A percentile compares a stretch with the other conserved stretches of the same genome.
Conservation (phyloP, 2,113 vertebrate genomes). For the Pseudopodoces humilis region DNA sequence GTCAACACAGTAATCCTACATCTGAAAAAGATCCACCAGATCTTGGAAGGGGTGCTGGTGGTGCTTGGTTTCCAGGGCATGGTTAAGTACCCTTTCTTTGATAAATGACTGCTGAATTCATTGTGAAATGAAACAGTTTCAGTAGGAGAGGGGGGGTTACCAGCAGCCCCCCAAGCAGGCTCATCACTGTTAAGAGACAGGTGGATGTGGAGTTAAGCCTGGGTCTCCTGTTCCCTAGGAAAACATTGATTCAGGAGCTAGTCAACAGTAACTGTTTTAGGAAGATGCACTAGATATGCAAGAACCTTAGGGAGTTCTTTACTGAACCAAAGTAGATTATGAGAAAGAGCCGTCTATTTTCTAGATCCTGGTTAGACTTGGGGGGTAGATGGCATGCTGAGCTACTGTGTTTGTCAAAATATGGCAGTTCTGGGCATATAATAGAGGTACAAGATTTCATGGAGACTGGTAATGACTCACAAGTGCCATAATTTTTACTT, state of each 20-base stretch:
- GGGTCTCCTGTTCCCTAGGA: neutral
- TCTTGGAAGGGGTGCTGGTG: neutral
- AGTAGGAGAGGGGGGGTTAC: neutral
- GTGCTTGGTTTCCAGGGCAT: neutral
- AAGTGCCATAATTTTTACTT: neutral
- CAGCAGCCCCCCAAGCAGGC: neutral
- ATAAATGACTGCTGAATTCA: neutral
- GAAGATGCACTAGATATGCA: neutral
- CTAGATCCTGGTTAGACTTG: neutral
- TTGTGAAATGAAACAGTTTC: neutral
- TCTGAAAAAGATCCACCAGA: neutral
- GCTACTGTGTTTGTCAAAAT: neutral
- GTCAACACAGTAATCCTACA: neutral
- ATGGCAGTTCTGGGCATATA: neutral
- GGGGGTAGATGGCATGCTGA: neutral
- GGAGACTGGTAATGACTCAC: slow-evolving; percentile 40
- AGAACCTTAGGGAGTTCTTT: neutral
- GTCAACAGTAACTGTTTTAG: neutral
- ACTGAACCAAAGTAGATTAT: neutral
- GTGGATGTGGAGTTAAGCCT: neutral
- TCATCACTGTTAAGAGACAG: neutral
- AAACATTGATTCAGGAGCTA: neutral
- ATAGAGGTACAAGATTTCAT: neutral
- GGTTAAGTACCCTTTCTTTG: neutral
- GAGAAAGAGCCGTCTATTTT: neutral